Base-by-base conservation (phyloP, 2,888 invertebrate species). In the Drosophila lutescens region DNA sequence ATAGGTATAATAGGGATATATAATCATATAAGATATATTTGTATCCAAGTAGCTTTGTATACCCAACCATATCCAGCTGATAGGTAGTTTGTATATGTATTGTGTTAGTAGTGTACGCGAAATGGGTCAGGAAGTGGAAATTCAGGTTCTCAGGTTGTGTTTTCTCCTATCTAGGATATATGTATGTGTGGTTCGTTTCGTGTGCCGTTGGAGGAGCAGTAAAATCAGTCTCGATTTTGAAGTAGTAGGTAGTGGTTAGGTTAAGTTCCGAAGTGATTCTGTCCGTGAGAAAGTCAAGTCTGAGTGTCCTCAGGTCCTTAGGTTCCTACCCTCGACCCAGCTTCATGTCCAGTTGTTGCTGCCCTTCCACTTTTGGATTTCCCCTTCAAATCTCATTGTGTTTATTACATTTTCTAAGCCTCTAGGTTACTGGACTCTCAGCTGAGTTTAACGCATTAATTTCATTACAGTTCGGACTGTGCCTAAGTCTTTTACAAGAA, bases 171-270 rank as follows among this genome's bases (percentile, higher is more conserved):
- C 4, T 20, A 2, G 12, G 20, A 44, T 44, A 7, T 46, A 23
- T 46, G n/a, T 46, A 26, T 30, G 13, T 9, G 12, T 20, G 20
- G 17, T 46, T 26, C 13, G 8, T 46, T 17, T 15, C 17, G 49
- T 34, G 49, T 49, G 49, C 17, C 13, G 7, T 49, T 20, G 15
- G 10, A n/a, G 30, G 30, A 58, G 20, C 40, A n/a, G 63, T 49
- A 49, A 17, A 41, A 41, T 62, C 62, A 62, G 62, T 62, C 62
- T 63, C 41, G 32, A 34, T 49, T 63, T 62, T 20, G 41, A 63
- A 62, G 62, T 62, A 62, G 62, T 49, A 41, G 17, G 41, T 62
- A 61, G 61, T 62, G 61, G 30, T 30, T 62, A 46, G 47, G 32
- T 32, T 38, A 13, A 7, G 32, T 46, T 40, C 38, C 38, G 20